phyloP scores from a whole-genome alignment of 2,888 invertebrate genomes.

The Meghimatium bilineatum region DNA sequence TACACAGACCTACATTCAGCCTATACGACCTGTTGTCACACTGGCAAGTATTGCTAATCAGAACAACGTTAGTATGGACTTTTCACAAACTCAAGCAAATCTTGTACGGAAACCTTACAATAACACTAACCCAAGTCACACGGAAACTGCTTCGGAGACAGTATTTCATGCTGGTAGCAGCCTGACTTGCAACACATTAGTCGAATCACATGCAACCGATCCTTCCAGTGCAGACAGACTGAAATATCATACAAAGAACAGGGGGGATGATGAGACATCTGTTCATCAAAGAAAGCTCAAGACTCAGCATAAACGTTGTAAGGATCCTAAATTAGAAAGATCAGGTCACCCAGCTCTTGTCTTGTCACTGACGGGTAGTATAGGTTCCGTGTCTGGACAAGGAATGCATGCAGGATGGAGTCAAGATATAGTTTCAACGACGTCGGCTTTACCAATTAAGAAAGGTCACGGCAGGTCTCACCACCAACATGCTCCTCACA shows the following conservation, averaged over 20 bases:
- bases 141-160: neutral
- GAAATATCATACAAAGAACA: neutral
- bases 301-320: neutral
- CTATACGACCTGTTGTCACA: constrained; percentile 67
- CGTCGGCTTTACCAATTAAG: neutral
- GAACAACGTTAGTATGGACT: neutral
- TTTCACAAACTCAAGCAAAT: neutral
- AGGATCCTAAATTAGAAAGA: constrained; percentile 1
- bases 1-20: constrained; percentile 50
- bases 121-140: neutral
- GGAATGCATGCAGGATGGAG: constrained; percentile 37
- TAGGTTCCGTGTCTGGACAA: constrained; percentile 40
- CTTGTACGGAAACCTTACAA: neutral
- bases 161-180: neutral
- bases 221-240: neutral
- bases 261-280: neutral
- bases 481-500: neutral
- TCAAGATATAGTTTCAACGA: neutral
- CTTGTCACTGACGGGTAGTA: constrained; percentile 40
- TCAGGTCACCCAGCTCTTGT: constrained; percentile 25
- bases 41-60: constrained; percentile 55
- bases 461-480: neutral
- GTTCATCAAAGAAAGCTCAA: neutral
- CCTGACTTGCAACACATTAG: neutral
- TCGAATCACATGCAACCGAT: neutral